phyloP scores from a whole-genome alignment of 2,113 vertebrate species.

The Cathartes aura region DNA sequence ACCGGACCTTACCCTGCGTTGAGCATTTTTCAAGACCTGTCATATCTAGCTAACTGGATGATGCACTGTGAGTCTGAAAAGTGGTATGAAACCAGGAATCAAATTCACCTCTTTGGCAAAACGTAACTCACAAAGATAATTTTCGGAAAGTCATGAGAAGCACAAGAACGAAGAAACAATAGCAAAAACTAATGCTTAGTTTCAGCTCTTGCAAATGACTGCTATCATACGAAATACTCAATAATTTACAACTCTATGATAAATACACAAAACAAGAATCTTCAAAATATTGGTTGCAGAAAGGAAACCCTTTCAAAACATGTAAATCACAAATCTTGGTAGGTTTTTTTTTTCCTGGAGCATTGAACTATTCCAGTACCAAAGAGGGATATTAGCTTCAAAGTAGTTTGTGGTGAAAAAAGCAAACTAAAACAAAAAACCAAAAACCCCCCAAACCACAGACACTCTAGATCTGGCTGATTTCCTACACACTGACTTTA shows the following conservation, averaged over 20 bases:
- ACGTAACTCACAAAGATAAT: background rate
- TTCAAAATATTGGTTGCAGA: background rate
- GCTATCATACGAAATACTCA: background rate
- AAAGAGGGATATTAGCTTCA: background rate
- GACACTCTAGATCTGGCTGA: background rate
- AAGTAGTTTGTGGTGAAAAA: background rate
- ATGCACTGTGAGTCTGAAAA: background rate
- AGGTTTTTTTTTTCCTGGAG: background rate
- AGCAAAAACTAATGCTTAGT: background rate
- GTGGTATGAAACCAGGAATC: background rate
- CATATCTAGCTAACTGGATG: background rate
- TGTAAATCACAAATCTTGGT: accelerated
- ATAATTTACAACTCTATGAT: background rate
- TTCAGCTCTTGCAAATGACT: background rate
- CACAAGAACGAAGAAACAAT: background rate
- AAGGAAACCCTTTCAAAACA: background rate
- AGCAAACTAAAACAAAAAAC: background rate
- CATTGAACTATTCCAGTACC: background rate
- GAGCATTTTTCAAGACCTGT: background rate
- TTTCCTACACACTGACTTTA: background rate
- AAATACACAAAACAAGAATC: background rate
- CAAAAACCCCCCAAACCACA: background rate
- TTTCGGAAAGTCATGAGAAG: background rate
- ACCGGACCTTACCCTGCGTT: background rate
- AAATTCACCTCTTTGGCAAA: background rate